phyloP scores from a whole-genome alignment of 2,888 invertebrate species.

The Netelia fuscicornis region DNA sequence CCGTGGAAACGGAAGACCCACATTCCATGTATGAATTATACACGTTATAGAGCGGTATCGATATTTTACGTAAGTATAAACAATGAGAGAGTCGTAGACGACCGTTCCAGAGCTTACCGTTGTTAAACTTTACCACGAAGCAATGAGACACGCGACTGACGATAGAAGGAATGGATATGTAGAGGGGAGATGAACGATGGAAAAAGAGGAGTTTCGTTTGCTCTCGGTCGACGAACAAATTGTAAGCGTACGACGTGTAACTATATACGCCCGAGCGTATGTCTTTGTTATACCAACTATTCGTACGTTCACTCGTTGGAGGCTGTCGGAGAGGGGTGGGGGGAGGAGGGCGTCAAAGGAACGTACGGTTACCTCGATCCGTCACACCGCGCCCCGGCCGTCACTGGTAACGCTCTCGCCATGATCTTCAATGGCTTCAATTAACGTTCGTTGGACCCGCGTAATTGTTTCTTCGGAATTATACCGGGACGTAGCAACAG shows the following conservation, averaged over 20 bases:
- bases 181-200: constrained; percentile 61
- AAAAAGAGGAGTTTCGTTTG: constrained; percentile 63
- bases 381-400: constrained; percentile 67
- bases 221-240: constrained; percentile 62
- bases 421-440: constrained; percentile 84
- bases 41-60: constrained; percentile 2
- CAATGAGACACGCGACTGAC: constrained; percentile 1
- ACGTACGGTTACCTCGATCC: constrained; percentile 62
- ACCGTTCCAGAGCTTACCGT: not conserved
- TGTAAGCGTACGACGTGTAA: constrained; percentile 57
- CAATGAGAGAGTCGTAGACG: not conserved
- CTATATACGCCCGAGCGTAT: constrained; percentile 30
- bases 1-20: constrained; percentile 79
- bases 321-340: constrained; percentile 16
- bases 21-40: constrained; percentile 81
- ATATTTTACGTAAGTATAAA: no score
- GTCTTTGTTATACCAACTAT: no score
- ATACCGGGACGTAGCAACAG: constrained; percentile 60
- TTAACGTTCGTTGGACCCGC: constrained; percentile 81
- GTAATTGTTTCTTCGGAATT: constrained; percentile 83
- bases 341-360: constrained; percentile 34
- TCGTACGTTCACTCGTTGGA: not conserved
- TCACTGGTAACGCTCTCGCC: constrained; percentile 72
- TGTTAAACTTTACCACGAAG: not conserved
- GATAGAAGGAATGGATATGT: constrained; percentile 68